These are phyloP conservation scores for Conchocele bisecta DNA, from an alignment of 2,888 invertebrate genomes.

Conservation along the genomic window DNA sequence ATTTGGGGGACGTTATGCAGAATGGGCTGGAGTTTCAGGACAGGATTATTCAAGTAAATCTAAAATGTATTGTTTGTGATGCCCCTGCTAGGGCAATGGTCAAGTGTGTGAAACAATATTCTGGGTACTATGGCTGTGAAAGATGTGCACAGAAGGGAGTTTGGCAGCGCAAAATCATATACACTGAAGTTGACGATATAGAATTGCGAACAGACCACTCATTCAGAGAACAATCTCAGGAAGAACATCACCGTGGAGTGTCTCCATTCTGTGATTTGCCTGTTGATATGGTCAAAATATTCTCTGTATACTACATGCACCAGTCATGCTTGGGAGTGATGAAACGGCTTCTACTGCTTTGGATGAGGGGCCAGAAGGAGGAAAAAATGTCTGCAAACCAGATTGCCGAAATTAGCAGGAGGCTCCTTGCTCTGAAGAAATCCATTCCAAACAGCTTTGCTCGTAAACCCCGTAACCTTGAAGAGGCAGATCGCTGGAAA, in stretches of 20 bases:
- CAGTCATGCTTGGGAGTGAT: constrained; percentile 72
- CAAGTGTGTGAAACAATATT: constrained; percentile 1
- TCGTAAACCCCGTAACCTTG: constrained; percentile 65
- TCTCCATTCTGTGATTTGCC: constrained; percentile 43
- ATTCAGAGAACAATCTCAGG: constrained; percentile 28
- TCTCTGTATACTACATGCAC: constrained; percentile 77
- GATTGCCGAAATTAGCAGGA: neutral
- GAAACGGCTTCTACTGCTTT: constrained; percentile 64
- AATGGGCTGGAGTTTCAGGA: neutral
- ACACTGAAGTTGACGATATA: neutral
- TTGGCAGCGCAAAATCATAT: neutral
- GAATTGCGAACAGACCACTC: constrained; percentile 5
- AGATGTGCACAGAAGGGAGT: constrained; percentile 28
- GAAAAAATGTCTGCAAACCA: constrained; percentile 8
- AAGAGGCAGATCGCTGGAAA: constrained; percentile 66
- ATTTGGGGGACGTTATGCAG: neutral
- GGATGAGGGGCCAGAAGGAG: constrained; percentile 58
- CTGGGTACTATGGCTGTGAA: constrained; percentile 51
- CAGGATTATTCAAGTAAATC: neutral
- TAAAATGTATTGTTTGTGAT: constrained; percentile 10
- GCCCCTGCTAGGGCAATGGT: constrained; percentile 8
- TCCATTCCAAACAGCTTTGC: constrained; percentile 60
- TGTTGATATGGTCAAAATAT: constrained; percentile 63
- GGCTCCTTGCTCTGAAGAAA: neutral
- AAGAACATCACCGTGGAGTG: constrained; percentile 50